phyloP scores from a whole-genome alignment of 1,140 invertebrate species.

The Cylas formicarius region DNA sequence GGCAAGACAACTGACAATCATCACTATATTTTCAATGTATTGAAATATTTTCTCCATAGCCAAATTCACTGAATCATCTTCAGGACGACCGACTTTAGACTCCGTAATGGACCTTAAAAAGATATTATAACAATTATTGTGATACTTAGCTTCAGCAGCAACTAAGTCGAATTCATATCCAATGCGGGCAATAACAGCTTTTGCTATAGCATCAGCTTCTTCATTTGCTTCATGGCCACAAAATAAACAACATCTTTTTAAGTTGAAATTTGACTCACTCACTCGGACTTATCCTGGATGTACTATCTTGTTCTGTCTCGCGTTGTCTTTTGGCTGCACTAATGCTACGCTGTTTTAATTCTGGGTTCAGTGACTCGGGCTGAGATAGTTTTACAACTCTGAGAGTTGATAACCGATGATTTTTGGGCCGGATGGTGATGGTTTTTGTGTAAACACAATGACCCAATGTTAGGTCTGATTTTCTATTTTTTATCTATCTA shows the following conservation, averaged over 20 bases:
- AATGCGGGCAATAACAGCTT: conserved; percentile 31
- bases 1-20: conserved; percentile 13
- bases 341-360: too few relatives aligned
- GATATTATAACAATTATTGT: conserved; percentile 29
- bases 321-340: conserved; percentile 6
- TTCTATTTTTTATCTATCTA: too few relatives aligned
- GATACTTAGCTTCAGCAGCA: conserved; percentile 37
- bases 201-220: conserved; percentile 28
- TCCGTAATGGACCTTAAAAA: conserved; percentile 30
- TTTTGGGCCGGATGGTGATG: too few relatives aligned
- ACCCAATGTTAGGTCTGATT: too few relatives aligned
- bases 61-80: too few relatives aligned
- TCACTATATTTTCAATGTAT: conserved; percentile 18
- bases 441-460: too few relatives aligned
- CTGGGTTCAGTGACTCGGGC: too few relatives aligned
- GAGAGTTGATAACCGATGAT: too few relatives aligned
- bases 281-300: background rate
- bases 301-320: too few relatives aligned
- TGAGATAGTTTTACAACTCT: too few relatives aligned
- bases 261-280: too few relatives aligned
- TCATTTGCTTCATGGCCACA: background rate
- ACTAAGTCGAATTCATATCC: conserved; percentile 36
- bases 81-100: conserved; percentile 38
- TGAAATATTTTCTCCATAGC: conserved; percentile 15
- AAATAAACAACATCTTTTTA: conserved; percentile 1